Base-by-base conservation (phyloP, 2,888 invertebrate species). In the Nemurella pictetii region DNA sequence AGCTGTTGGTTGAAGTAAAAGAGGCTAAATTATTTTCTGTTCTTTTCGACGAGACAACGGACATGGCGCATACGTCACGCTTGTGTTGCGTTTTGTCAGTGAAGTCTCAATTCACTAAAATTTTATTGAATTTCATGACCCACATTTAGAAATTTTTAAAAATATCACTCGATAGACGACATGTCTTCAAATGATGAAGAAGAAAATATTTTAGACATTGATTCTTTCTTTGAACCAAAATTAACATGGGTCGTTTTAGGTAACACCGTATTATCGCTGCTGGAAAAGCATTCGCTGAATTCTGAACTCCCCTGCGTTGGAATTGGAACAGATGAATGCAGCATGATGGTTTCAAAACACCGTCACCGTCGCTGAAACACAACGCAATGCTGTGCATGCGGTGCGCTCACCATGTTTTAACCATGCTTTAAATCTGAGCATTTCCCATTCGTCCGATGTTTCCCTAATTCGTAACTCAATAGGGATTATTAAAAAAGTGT, bases 311-410 rank as follows among this genome's bases (percentile, higher is more conserved):
- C 86, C 84, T 87, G 87, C 85, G 84, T 88, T 75, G 88, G 88
- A 35, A 87, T 88, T 78, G 88, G 88, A 73, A 88, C 88, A 83
- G 88, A 88, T 82, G 87, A 87, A 85, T 89, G 88, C 86, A 87
- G 87, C 30, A 88, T 88, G 36, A 89, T 88, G 88, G 85, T 87
- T 26, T 88, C 88, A 74, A 88, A 88, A 72, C 74, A 74, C 4
- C 74, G 74, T n/a, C 20, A 26, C 74, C 74, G 74, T 74, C 7
- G 7, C 5, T 74, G 74, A 74, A 74, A 74, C 26, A 74, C 74
- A 74, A 74, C 5, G 7, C 26, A 4, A 74, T 25, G 74, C 74
- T 25, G 20, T 7, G 20, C 20, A 20, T 3, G 74, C 74, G 3
- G 20, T 74, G 7, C 74, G 74, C n/a, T 7, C 7, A 25, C 74